Evolutionary conservation across 2,113 vertebrate species (phyloP).

Genomic region (Hemibagrus wyckioides): DNA sequence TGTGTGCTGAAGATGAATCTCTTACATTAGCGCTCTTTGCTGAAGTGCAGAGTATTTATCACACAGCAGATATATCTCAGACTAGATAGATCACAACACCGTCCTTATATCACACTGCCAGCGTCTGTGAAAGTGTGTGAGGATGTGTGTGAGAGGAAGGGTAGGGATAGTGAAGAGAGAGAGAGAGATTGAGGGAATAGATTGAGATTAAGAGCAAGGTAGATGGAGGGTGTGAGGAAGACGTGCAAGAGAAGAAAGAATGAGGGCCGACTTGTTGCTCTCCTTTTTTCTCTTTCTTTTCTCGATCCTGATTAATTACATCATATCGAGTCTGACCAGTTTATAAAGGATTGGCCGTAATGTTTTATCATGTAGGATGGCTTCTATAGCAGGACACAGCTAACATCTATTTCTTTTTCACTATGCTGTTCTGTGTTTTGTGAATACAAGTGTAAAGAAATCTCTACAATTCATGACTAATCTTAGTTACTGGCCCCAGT

Average conservation of each 20-base stretch:
- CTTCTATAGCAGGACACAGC: constrained; percentile 23
- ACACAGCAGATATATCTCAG: constrained; percentile 48
- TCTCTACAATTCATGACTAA: not conserved
- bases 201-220: not conserved
- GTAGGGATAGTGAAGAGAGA: not conserved
- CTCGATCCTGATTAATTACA: constrained; percentile 68
- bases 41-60: constrained; percentile 56
- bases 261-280: constrained; percentile 25
- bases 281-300: constrained; percentile 52
- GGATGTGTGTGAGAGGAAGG: not conserved
- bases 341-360: constrained; percentile 69
- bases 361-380: constrained; percentile 53
- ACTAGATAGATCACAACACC: constrained; percentile 46
- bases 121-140: not conserved
- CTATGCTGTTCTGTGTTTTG: not conserved
- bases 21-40: constrained; percentile 50
- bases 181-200: not conserved
- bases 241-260: not conserved
- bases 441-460: not conserved
- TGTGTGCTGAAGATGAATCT: constrained; percentile 48
- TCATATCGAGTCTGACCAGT: constrained; percentile 60
- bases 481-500: not conserved
- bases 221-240: not conserved
- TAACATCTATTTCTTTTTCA: constrained; percentile 14
- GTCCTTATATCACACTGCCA: constrained; percentile 5